phyloP scores from a whole-genome alignment of 2,113 vertebrate genomes.

The Mola mola region DNA sequence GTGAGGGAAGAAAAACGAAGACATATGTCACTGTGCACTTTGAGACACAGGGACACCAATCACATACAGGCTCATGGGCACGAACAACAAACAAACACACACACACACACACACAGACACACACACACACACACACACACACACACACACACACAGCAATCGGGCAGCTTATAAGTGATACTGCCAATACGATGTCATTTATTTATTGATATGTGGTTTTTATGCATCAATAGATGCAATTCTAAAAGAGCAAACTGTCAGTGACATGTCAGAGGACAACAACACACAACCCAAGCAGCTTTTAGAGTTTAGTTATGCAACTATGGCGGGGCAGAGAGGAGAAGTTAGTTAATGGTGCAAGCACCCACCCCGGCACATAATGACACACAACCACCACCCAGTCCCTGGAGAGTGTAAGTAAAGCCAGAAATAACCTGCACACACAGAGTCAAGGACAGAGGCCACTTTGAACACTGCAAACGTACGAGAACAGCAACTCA shows the following conservation, averaged over 20 bases:
- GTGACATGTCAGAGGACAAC: slow-evolving; percentile 10
- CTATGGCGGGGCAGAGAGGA: slow-evolving; percentile 15
- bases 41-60: slow-evolving; percentile 7
- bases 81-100: slow-evolving; percentile 43
- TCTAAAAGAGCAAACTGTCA: slow-evolving; percentile 13
- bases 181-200: slow-evolving; percentile 24
- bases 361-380: slow-evolving; percentile 31
- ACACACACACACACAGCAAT: background rate
- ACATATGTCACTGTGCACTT: slow-evolving; percentile 14
- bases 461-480: slow-evolving; percentile 21
- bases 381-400: slow-evolving; percentile 46
- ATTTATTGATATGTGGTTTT: slow-evolving; percentile 38
- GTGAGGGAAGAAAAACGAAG: background rate
- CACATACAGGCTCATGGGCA: too few relatives aligned
- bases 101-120: slow-evolving; percentile 4
- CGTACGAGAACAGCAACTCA: slow-evolving; percentile 11
- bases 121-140: too few relatives aligned
- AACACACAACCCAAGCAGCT: slow-evolving; percentile 10
- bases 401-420: slow-evolving; percentile 30
- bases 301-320: slow-evolving; percentile 44
- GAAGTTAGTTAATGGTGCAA: slow-evolving; percentile 24
- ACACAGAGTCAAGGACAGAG: slow-evolving; percentile 13
- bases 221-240: too few relatives aligned
- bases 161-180: too few relatives aligned
- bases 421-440: slow-evolving; percentile 45